Conservation (phyloP, 2,888 invertebrate genomes). For the Acleris literana region DNA sequence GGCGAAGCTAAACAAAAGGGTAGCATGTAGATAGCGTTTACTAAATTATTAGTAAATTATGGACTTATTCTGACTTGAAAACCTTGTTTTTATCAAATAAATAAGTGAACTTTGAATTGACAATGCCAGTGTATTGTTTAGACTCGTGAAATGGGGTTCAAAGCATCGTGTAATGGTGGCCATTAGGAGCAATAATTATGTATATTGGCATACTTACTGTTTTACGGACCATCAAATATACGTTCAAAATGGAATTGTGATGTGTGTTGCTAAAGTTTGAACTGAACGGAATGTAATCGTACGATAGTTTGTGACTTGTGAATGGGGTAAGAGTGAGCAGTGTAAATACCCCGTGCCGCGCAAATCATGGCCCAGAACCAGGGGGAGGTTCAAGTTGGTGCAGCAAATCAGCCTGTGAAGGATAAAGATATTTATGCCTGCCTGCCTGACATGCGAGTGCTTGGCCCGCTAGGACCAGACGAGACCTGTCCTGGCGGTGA, state of each 20-base stretch:
- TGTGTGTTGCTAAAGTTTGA: slow-evolving; percentile 50
- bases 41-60: slow-evolving; percentile 65
- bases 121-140: slow-evolving; percentile 54
- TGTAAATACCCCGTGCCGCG: slow-evolving; percentile 66
- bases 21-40: slow-evolving; percentile 80
- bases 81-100: slow-evolving; percentile 52
- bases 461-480: slow-evolving; percentile 75
- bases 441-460: slow-evolving; percentile 82
- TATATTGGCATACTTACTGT: slow-evolving; percentile 81
- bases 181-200: slow-evolving; percentile 83
- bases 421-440: slow-evolving; percentile 81
- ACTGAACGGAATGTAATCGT: slow-evolving; percentile 67
- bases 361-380: slow-evolving; percentile 82
- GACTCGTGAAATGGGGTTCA: slow-evolving; percentile 71
- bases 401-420: slow-evolving; percentile 79
- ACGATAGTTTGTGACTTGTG: slow-evolving; percentile 63
- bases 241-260: slow-evolving; percentile 53
- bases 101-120: slow-evolving; percentile 56
- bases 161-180: slow-evolving; percentile 83
- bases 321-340: slow-evolving; percentile 61
- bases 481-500: slow-evolving; percentile 86
- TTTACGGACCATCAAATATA: slow-evolving; percentile 69
- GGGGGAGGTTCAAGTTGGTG: slow-evolving; percentile 80
- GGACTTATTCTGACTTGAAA: slow-evolving; percentile 57
- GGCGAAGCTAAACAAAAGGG: slow-evolving; percentile 84